A percentile compares a stretch with the other conserved stretches of the same genome.
phyloP scores from a whole-genome alignment of 2,797 vertebrate species.

The Buceros bicornis region DNA sequence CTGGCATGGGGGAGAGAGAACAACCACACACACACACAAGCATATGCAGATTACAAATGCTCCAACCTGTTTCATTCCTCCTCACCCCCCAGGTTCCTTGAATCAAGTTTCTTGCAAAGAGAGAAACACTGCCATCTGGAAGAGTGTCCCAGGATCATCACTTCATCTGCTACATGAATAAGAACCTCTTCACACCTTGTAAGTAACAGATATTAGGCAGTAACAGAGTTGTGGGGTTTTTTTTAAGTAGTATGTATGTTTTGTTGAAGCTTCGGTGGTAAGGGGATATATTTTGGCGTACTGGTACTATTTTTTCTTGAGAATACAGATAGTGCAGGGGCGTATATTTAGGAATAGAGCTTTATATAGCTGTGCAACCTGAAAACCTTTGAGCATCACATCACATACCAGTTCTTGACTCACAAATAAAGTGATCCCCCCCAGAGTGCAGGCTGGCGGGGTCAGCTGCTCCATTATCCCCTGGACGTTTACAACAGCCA shows the following conservation, averaged over 20 bases:
- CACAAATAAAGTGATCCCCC: neutral
- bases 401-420: neutral
- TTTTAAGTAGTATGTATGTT: neutral
- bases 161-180: constrained; percentile 82
- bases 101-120: constrained; percentile 44
- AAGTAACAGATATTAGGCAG: constrained; percentile 29
- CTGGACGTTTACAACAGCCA: neutral
- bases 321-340: neutral
- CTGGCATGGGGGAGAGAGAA: neutral
- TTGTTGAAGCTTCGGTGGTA: neutral
- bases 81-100: constrained; percentile 55
- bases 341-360: neutral
- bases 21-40: neutral
- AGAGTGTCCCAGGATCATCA: constrained; percentile 79
- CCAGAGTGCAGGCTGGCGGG: neutral
- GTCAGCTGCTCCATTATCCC: neutral
- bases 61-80: constrained; percentile 64
- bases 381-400: neutral
- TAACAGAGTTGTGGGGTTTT: neutral
- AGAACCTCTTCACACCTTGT: constrained; percentile 78
- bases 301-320: neutral
- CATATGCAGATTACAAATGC: constrained; percentile 45
- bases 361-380: neutral
- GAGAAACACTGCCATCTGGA: constrained; percentile 82
- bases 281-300: neutral